Conservation (phyloP, 2,888 invertebrate genomes). For the Scaeva pyrastri region DNA sequence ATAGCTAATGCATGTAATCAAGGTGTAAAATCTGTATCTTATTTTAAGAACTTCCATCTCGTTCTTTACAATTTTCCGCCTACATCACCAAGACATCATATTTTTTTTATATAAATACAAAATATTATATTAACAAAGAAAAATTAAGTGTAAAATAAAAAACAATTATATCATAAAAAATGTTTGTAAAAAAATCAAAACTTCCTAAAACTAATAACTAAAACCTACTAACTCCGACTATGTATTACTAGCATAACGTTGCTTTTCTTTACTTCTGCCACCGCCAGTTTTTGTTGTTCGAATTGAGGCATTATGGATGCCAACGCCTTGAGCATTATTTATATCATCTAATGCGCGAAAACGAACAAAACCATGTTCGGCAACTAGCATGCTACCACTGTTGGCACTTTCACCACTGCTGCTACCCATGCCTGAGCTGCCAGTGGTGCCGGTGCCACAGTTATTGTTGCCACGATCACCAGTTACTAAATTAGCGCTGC, state of each 20-base stretch:
- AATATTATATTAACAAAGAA: slow-evolving; percentile 11
- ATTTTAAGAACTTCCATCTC: background rate
- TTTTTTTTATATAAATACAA: slow-evolving; percentile 7
- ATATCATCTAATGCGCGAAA: slow-evolving; percentile 89
- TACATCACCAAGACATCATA: background rate
- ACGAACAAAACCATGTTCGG: slow-evolving; percentile 94
- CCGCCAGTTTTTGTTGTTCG: slow-evolving; percentile 73
- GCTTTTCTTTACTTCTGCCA: slow-evolving; percentile 74
- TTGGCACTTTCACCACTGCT: slow-evolving; percentile 85
- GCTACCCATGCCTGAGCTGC: slow-evolving; percentile 82
- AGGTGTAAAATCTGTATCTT: background rate
- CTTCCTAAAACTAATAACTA: slow-evolving; percentile 62
- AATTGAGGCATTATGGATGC: slow-evolving; percentile 79
- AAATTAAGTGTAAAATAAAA: background rate
- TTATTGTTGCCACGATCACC: slow-evolving; percentile 77
- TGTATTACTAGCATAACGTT: slow-evolving; percentile 77
- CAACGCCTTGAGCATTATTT: slow-evolving; percentile 78
- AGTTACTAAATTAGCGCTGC: slow-evolving; percentile 63
- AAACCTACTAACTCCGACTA: slow-evolving; percentile 75
- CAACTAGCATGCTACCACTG: slow-evolving; percentile 91
- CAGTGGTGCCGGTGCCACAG: slow-evolving; percentile 70
- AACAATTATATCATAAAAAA: slow-evolving; percentile 19
- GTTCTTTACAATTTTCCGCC: background rate
- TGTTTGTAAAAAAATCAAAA: slow-evolving; percentile 28
- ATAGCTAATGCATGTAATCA: background rate